These are phyloP conservation scores for Luehdorfia chinensis DNA, from an alignment of 1,140 invertebrate species.

Conservation along the genomic window DNA sequence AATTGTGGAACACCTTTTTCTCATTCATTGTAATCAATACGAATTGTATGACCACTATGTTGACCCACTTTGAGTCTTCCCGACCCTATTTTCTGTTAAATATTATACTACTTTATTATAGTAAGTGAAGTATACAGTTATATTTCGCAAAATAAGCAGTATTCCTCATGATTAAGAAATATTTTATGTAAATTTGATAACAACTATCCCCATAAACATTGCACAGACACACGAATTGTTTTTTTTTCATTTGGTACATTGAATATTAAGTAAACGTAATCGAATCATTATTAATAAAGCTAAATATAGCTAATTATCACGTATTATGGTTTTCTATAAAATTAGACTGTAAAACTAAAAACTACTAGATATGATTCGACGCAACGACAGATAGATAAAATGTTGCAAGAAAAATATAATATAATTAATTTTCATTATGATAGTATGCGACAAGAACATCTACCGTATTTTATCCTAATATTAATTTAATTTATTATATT, in stretches of 20 bases:
- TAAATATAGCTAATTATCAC: slow-evolving; percentile 29
- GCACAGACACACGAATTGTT: slow-evolving; percentile 20
- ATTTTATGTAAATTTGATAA: slow-evolving; percentile 62
- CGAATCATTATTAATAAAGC: slow-evolving; percentile 6
- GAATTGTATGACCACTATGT: slow-evolving; percentile 28
- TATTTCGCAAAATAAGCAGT: slow-evolving; percentile 38
- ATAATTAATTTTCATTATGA: slow-evolving; percentile 13
- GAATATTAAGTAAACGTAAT: slow-evolving; percentile 4
- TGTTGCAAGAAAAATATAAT: slow-evolving; percentile 29
- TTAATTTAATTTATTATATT: no score
- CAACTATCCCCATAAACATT: slow-evolving; percentile 51
- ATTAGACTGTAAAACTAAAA: no score
- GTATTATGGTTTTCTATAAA: no score
- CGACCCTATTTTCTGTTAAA: slow-evolving; percentile 24
- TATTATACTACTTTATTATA: slow-evolving; percentile 22
- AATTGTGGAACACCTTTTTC: slow-evolving; percentile 64
- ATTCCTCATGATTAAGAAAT: slow-evolving; percentile 53
- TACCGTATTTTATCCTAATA: no score
- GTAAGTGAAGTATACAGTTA: slow-evolving; percentile 22
- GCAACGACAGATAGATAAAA: slow-evolving; percentile 36
- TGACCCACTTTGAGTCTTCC: slow-evolving; percentile 53
- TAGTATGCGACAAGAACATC: no score
- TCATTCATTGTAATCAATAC: slow-evolving; percentile 68
- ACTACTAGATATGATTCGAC: slow-evolving; percentile 34
- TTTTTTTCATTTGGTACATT: slow-evolving; percentile 14